phyloP scores from a whole-genome alignment of 35 echinoderm and acorn worm genomes.

The Ophioderma brevispina region DNA sequence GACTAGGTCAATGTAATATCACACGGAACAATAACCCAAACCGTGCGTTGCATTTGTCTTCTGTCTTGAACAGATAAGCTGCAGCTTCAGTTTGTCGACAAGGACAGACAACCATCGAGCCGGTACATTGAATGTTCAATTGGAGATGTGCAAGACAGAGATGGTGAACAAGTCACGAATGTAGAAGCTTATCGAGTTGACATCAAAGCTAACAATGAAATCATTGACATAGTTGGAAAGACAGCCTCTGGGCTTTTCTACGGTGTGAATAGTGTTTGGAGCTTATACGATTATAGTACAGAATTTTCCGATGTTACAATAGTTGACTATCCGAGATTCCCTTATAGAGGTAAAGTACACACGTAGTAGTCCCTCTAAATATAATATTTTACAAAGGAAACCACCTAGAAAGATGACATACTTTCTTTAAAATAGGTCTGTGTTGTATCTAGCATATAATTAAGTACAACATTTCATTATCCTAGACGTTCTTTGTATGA shows the following conservation, averaged over 20 bases:
- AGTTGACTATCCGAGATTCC: not conserved
- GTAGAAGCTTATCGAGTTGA: not conserved
- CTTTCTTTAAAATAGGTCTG: too few relatives aligned
- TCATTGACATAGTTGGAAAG: not conserved
- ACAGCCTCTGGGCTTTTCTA: not conserved
- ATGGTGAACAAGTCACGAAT: not conserved
- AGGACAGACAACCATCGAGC: not conserved
- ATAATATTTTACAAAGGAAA: too few relatives aligned
- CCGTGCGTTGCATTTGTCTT: not conserved
- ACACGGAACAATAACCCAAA: not conserved
- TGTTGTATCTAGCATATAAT: too few relatives aligned
- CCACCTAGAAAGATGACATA: too few relatives aligned
- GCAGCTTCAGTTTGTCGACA: not conserved
- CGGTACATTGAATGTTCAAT: not conserved
- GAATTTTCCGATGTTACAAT: not conserved
- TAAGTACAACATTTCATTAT: too few relatives aligned
- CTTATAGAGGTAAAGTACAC: not conserved
- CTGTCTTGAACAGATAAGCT: not conserved
- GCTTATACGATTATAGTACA: not conserved
- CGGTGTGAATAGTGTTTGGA: not conserved
- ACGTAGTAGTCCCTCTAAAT: too few relatives aligned
- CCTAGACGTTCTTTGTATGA: too few relatives aligned
- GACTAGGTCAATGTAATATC: too few relatives aligned
- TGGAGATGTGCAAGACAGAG: not conserved
- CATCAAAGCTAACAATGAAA: not conserved